phyloP scores from a whole-genome alignment of 2,113 vertebrate species.

The Coregonus clupeaformis region DNA sequence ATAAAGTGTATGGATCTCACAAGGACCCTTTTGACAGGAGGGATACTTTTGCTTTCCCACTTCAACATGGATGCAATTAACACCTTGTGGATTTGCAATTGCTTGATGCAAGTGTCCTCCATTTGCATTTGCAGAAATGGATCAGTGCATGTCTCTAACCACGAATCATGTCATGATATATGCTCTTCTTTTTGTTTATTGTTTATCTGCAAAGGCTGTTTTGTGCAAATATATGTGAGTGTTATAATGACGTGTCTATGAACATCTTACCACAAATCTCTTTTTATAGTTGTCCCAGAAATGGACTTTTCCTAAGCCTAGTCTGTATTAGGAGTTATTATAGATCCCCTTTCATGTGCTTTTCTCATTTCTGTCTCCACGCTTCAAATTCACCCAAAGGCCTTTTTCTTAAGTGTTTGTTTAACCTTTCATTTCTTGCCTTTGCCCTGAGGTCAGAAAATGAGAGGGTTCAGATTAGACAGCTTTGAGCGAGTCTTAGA shows the following conservation, averaged over 20 bases:
- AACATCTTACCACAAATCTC: background rate
- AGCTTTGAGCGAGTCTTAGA: no score
- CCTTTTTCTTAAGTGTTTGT: slow-evolving; percentile 1
- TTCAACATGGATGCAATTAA: slow-evolving; percentile 19
- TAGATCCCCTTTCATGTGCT: no score
- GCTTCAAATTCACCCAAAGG: background rate
- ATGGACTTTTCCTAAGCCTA: no score
- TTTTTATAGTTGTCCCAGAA: no score
- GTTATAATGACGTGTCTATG: background rate
- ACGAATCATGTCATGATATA: slow-evolving; percentile 38
- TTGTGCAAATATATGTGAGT: background rate
- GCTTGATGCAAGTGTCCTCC: slow-evolving; percentile 35
- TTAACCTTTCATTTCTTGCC: background rate
- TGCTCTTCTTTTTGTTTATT: slow-evolving; percentile 20
- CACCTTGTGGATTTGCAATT: slow-evolving; percentile 33
- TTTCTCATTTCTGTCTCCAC: no score
- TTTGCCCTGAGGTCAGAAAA: slow-evolving; percentile 2
- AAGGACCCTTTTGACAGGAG: background rate
- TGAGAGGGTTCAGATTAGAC: no score
- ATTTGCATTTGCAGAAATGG: slow-evolving; percentile 51
- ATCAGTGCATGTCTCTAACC: slow-evolving; percentile 62
- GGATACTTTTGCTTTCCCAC: background rate
- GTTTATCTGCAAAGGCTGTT: background rate
- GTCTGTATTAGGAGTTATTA: no score
- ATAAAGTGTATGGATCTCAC: background rate